Evolutionary conservation across 2,113 vertebrate species (phyloP).

Genomic region (Emydocephalus ijimae): DNA sequence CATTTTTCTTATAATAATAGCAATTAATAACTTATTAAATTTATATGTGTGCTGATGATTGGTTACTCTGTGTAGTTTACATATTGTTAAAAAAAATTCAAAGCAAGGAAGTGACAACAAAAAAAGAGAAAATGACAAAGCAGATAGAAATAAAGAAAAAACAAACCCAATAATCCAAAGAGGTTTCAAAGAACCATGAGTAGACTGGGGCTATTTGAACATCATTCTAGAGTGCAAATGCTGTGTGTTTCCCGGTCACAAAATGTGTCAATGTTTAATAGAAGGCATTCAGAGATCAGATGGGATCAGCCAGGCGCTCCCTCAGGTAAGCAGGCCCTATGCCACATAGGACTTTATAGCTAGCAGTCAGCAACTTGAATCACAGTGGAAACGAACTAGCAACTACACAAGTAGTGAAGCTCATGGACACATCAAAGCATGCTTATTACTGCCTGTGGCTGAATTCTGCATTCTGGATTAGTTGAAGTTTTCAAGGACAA

Average conservation of each 20-base stretch:
- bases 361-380: neutral
- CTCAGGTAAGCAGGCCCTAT: neutral
- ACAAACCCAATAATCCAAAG: neutral
- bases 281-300: neutral
- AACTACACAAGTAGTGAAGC: neutral
- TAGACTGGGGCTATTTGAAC: neutral
- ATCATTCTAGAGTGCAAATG: neutral
- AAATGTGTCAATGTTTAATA: neutral
- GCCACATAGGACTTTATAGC: neutral
- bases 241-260: neutral
- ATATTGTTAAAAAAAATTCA: neutral
- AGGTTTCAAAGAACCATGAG: neutral
- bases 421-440: neutral
- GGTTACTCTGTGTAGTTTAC: neutral
- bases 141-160: neutral
- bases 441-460: neutral
- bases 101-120: neutral
- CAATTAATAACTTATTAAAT: neutral
- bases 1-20: neutral
- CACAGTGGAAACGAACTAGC: neutral
- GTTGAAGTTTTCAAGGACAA: neutral
- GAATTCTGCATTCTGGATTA: neutral
- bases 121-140: neutral
- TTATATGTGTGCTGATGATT: neutral
- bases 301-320: neutral